These are phyloP conservation scores for Clarias macrocephalus DNA, from an alignment of 2,113 vertebrate species.

Conservation along the genomic window DNA sequence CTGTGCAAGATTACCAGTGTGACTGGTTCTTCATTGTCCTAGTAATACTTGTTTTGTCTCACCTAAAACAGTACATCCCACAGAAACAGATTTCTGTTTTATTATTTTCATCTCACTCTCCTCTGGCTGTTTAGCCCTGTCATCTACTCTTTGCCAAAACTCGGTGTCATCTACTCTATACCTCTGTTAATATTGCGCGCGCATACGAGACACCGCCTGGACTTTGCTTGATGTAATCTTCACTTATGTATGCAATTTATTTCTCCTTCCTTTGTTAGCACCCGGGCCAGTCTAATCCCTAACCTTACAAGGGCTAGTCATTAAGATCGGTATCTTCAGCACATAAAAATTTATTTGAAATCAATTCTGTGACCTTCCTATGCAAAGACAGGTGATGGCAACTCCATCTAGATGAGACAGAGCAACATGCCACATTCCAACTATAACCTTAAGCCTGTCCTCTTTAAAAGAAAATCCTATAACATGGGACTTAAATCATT, in stretches of 20 bases:
- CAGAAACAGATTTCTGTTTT: slow-evolving; percentile 51
- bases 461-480: not conserved
- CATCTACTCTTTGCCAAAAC: slow-evolving; percentile 19
- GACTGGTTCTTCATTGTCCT: slow-evolving; percentile 66
- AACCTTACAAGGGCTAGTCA: slow-evolving; percentile 68
- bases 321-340: slow-evolving; percentile 74
- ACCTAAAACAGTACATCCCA: slow-evolving; percentile 48
- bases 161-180: slow-evolving; percentile 27
- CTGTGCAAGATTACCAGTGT: slow-evolving; percentile 64
- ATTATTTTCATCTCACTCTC: slow-evolving; percentile 44
- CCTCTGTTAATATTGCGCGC: slow-evolving; percentile 44
- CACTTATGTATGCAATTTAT: slow-evolving; percentile 56
- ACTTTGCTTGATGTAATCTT: slow-evolving; percentile 52
- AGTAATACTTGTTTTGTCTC: slow-evolving; percentile 59
- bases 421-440: slow-evolving; percentile 32
- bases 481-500: not conserved
- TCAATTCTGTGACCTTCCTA: slow-evolving; percentile 73
- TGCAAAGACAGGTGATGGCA: slow-evolving; percentile 63
- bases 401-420: slow-evolving; percentile 43
- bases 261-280: slow-evolving; percentile 64
- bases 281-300: slow-evolving; percentile 52
- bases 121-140: slow-evolving; percentile 46
- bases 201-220: slow-evolving; percentile 31
- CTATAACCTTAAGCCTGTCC: slow-evolving; percentile 15
- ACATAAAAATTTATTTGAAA: slow-evolving; percentile 74